These are phyloP conservation scores for Melangyna quadrimaculata DNA, from an alignment of 2,888 invertebrate species.

Conservation along the genomic window DNA sequence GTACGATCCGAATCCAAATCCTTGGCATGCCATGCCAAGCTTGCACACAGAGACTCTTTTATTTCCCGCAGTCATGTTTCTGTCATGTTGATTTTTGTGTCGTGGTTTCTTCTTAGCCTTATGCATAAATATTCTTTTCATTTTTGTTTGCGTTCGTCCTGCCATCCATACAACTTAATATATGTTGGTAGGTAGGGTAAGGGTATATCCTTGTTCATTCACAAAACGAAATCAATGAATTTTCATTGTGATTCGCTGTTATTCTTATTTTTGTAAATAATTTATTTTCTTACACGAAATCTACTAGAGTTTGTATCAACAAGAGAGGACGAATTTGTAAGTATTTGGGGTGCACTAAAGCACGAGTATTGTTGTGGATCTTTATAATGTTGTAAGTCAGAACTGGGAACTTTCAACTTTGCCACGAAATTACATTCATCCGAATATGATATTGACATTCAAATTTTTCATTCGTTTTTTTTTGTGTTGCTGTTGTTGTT, in stretches of 20 bases:
- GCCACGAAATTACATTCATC: constrained; percentile 66
- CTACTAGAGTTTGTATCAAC: not conserved
- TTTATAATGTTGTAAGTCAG: constrained; percentile 53
- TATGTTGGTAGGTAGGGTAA: not conserved
- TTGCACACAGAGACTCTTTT: not conserved
- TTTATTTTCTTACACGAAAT: not conserved
- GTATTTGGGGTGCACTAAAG: not conserved
- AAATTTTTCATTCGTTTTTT: constrained; percentile 39
- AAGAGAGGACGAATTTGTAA: constrained; percentile 27
- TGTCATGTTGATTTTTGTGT: constrained; percentile 65
- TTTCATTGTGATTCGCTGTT: constrained; percentile 47
- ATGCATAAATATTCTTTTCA: not conserved
- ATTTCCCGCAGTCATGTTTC: constrained; percentile 59
- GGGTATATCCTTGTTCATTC: constrained; percentile 41
- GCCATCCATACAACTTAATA: not conserved
- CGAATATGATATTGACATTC: constrained; percentile 67
- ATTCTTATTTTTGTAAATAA: constrained; percentile 7
- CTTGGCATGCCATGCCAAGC: not conserved
- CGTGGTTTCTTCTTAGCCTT: constrained; percentile 19
- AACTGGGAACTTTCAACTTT: constrained; percentile 54
- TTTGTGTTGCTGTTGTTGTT: not conserved
- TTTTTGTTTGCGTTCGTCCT: not conserved
- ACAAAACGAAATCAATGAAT: constrained; percentile 68
- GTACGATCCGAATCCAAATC: not conserved
- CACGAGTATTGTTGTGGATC: constrained; percentile 11